phyloP scores from a whole-genome alignment of 92 coral and sea anemone genomes.

The Plumapathes pennacea region DNA sequence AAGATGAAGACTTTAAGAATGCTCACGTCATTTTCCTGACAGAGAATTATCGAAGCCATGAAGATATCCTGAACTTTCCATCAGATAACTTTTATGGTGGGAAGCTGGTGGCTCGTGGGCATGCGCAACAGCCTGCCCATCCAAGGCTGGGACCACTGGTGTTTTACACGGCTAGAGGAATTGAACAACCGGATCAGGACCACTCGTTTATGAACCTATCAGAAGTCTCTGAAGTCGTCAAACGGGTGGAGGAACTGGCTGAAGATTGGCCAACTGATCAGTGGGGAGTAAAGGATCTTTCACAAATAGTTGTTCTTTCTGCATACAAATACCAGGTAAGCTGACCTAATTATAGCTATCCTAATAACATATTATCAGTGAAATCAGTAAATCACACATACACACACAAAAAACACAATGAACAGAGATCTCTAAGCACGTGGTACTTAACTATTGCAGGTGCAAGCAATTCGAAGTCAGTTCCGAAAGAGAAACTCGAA shows the following conservation, averaged over 20 bases:
- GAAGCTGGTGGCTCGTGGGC: slow-evolving; percentile 62
- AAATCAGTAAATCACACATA: too few relatives aligned
- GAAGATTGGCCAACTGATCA: slow-evolving; percentile 60
- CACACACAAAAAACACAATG: too few relatives aligned
- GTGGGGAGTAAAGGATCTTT: slow-evolving; percentile 59
- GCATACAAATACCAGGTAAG: slow-evolving; percentile 72
- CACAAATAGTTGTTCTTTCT: slow-evolving; percentile 67
- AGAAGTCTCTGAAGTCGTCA: slow-evolving; percentile 68
- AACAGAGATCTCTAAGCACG: too few relatives aligned
- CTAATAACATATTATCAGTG: too few relatives aligned
- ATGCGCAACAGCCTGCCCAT: slow-evolving; percentile 56
- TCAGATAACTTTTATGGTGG: slow-evolving; percentile 76
- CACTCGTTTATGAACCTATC: slow-evolving; percentile 64
- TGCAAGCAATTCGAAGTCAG: slow-evolving; percentile 62
- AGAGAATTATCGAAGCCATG: slow-evolving; percentile 86
- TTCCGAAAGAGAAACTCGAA: slow-evolving; percentile 29
- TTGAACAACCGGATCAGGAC: slow-evolving; percentile 59
- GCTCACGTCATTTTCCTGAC: slow-evolving; percentile 66
- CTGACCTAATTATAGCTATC: too few relatives aligned
- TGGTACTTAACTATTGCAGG: too few relatives aligned
- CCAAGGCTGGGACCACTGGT: slow-evolving; percentile 64
- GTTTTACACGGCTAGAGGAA: slow-evolving; percentile 72
- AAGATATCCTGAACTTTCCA: slow-evolving; percentile 74
- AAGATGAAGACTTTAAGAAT: slow-evolving; percentile 1
- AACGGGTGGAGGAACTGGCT: slow-evolving; percentile 57